Conservation (phyloP, 2,888 invertebrate species). For the Microplitis manilae region DNA sequence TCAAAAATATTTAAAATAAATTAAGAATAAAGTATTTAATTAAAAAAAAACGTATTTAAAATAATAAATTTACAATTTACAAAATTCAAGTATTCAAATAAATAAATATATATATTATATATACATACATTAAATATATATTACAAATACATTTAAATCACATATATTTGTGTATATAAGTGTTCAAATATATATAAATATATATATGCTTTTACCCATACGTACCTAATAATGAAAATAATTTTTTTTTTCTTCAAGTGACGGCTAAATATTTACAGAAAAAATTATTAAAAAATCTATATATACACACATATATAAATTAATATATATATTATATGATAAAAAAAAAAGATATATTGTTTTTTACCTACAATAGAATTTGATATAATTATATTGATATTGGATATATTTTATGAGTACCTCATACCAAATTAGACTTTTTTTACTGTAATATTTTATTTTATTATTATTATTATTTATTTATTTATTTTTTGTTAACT, state of each 20-base stretch:
- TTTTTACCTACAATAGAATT: slow-evolving; percentile 67
- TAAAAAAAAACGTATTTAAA: slow-evolving; percentile 37
- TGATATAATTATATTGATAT: slow-evolving; percentile 60
- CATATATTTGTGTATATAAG: slow-evolving; percentile 10
- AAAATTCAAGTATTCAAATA: slow-evolving; percentile 21
- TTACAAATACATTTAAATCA: slow-evolving; percentile 41
- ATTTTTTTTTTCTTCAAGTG: slow-evolving; percentile 53
- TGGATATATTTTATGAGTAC: slow-evolving; percentile 69
- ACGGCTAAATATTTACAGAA: slow-evolving; percentile 56
- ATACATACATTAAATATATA: not conserved
- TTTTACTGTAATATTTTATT: slow-evolving; percentile 15
- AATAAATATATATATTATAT: slow-evolving; percentile 20
- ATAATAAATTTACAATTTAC: too few species aligned
- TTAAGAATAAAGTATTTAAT: slow-evolving; percentile 42
- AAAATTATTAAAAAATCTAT: slow-evolving; percentile 36
- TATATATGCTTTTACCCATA: slow-evolving; percentile 49
- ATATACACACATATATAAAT: slow-evolving; percentile 34
- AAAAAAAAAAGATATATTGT: slow-evolving; percentile 52
- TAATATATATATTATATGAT: slow-evolving; percentile 26
- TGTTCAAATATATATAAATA: slow-evolving; percentile 45
- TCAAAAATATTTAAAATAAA: slow-evolving; percentile 33
- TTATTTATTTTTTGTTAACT: slow-evolving; percentile 61
- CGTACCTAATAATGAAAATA: slow-evolving; percentile 56
- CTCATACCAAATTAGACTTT: slow-evolving; percentile 60
- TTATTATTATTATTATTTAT: slow-evolving; percentile 26